Conservation (phyloP, 1,140 invertebrate species). For the Drosophila parabipectinata region DNA sequence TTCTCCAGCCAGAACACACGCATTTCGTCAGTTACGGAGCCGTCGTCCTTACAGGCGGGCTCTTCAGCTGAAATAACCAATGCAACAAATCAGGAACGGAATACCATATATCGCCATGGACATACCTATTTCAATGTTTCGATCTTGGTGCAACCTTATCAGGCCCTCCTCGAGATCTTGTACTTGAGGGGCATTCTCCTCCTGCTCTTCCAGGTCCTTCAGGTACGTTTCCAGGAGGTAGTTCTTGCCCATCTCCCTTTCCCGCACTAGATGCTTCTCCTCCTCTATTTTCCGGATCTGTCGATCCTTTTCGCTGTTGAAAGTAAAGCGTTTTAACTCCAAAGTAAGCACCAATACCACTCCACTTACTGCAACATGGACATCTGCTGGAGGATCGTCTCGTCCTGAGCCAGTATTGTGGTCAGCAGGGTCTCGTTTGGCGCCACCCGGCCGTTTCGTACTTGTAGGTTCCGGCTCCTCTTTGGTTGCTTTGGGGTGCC, state of each 20-base stretch:
- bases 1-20: slow-evolving; percentile 89
- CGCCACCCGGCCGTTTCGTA: slow-evolving; percentile 8
- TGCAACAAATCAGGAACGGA: neutral
- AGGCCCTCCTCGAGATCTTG: slow-evolving; percentile 48
- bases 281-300: slow-evolving; percentile 91
- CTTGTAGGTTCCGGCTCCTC: slow-evolving; percentile 30
- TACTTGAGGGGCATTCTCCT: slow-evolving; percentile 61
- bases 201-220: slow-evolving; percentile 85
- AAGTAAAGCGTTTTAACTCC: neutral
- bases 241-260: slow-evolving; percentile 91
- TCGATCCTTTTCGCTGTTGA: slow-evolving; percentile 89
- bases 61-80: neutral
- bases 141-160: slow-evolving; percentile 51
- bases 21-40: slow-evolving; percentile 64
- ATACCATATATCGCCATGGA: neutral
- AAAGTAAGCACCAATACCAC: neutral
- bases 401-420: slow-evolving; percentile 91
- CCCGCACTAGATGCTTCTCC: slow-evolving; percentile 88
- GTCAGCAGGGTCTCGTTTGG: slow-evolving; percentile 89
- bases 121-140: slow-evolving; percentile 31
- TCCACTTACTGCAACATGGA: slow-evolving; percentile 86
- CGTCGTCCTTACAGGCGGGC: neutral
- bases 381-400: slow-evolving; percentile 91
- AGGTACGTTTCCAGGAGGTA: slow-evolving; percentile 93
- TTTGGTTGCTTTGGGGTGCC: slow-evolving; percentile 57